Evolutionary conservation across 2,797 vertebrate genomes (phyloP).

Genomic region (Crax fasciolata): DNA sequence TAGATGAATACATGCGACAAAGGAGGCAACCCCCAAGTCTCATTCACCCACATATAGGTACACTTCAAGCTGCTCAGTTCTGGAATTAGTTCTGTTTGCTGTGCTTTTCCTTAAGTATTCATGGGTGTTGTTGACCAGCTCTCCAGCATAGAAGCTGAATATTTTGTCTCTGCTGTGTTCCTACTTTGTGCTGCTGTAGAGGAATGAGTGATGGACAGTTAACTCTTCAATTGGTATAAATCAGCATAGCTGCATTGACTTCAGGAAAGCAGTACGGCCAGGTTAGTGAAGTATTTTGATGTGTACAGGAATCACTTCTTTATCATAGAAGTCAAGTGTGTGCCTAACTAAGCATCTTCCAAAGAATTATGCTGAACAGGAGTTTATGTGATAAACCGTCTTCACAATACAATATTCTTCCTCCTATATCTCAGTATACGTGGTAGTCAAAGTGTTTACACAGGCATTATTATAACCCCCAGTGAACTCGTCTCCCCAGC

Average conservation of each 20-base stretch:
- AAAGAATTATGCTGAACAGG: not conserved
- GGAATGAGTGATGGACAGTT: not conserved
- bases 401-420: not conserved
- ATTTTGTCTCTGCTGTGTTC: not conserved
- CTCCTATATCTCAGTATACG: conserved; percentile 28
- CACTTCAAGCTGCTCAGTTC: not conserved
- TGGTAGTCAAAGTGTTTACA: conserved; percentile 52
- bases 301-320: not conserved
- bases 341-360: not conserved
- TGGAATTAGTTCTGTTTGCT: not conserved
- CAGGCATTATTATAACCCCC: conserved; percentile 31
- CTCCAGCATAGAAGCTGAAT: not conserved
- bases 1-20: not conserved
- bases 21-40: not conserved
- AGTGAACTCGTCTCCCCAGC: conserved; percentile 63
- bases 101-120: not conserved
- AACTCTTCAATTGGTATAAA: not conserved
- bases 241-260: not conserved
- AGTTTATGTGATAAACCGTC: not conserved
- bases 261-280: not conserved
- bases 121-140: not conserved
- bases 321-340: not conserved
- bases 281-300: not conserved
- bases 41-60: not conserved
- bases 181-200: not conserved